Base-by-base conservation (phyloP, 2,113 vertebrate species). In the Stictonetta naevosa region DNA sequence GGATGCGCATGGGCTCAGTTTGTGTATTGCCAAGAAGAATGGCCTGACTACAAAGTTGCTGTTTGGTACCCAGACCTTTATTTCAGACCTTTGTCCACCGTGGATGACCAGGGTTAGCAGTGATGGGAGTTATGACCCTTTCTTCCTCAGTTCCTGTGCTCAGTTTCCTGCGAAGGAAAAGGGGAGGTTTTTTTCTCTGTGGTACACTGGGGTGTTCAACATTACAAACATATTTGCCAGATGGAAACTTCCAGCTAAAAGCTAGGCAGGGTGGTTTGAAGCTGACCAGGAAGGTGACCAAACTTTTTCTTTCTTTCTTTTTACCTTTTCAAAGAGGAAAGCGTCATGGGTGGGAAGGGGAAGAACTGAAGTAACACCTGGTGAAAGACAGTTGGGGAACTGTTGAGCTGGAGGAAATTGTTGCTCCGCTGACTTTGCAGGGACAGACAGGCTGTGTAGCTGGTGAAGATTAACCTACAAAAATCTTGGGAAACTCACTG, bases 391-490 rank as follows among this genome's bases (percentile, higher is more conserved):
- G 28, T 5, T 21, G 36, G 73, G 85, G 55, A 90, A 17, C 64
- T 38, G 22, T 50, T 69, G 83, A 21, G 6, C 1, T 90, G 64
- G 22, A 58, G 23, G 7, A 77, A 78, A 33, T 83, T 52, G n/a
- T 71, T 81, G 42, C 48, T 52, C 36, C 34, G 19, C 16, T 62
- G 56, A 75, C 34, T 71, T 95, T 33, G 14, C 1, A 2, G 64
- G 36, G 48, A 52, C 42, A 48, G 18, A 28, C 13, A 67, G 67
- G 56, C 34, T 78, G 64, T 10, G 2, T 72, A 62, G 38, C 26
- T 75, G 38, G 62, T 84, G 40, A 83, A 86, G 78, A 79, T 81
- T 77, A 93, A 80, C 72, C 55, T 77, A 83, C 52, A 75, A 53
- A 93, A 83, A 18, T 55, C 75, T 46, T 55, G 60, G 20, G 34